Conservation (phyloP, 1,140 invertebrate species). For the Cherax quadricarinatus region DNA sequence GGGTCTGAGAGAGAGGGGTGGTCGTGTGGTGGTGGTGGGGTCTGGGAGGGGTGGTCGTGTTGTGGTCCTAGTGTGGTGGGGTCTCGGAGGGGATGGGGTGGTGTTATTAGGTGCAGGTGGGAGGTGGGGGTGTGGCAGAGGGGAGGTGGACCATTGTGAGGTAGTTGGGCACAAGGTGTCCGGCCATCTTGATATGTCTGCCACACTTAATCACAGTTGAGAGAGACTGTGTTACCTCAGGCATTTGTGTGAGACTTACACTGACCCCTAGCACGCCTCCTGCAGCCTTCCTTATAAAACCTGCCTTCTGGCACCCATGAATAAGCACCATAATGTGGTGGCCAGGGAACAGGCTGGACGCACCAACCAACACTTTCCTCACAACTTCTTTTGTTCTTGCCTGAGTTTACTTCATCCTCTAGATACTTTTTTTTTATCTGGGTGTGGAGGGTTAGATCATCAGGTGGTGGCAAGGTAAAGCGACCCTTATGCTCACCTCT, state of each 20-base stretch:
- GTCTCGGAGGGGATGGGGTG: background rate
- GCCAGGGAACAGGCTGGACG: background rate
- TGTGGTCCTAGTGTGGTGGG: too few species aligned
- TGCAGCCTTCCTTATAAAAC: background rate
- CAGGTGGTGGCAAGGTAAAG: background rate
- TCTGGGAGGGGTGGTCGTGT: too few species aligned
- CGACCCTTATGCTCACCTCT: background rate
- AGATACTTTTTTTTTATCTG: background rate
- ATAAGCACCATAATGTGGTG: background rate
- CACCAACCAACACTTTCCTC: background rate
- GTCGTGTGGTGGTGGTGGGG: background rate
- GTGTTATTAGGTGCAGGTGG: background rate
- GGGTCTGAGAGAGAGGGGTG: background rate
- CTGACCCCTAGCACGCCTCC: background rate
- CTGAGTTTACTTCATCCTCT: background rate
- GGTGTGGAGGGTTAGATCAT: background rate
- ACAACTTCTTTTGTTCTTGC: background rate
- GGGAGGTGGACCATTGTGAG: background rate
- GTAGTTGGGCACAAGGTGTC: background rate
- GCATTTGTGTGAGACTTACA: background rate
- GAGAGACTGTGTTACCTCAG: background rate
- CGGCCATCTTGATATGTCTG: slow-evolving; percentile 4
- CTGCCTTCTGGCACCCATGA: background rate
- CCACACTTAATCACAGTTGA: background rate
- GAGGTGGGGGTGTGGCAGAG: background rate